Evolutionary conservation across 1,140 invertebrate species (phyloP).

Genomic region (Brachionus calyciflorus): DNA sequence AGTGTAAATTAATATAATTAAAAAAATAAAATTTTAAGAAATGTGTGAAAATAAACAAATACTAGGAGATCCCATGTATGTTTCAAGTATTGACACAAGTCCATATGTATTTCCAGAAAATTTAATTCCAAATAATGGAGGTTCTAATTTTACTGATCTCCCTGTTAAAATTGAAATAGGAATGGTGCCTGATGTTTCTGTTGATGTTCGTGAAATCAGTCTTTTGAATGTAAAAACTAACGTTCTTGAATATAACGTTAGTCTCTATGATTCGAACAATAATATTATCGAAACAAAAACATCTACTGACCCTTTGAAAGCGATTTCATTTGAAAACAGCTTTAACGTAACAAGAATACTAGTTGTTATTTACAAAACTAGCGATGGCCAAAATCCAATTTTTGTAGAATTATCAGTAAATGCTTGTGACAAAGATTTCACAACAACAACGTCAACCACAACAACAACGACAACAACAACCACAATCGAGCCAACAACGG

Average conservation of each 20-base stretch:
- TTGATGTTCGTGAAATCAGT: background rate
- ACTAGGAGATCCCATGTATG: background rate
- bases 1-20: background rate
- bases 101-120: slow-evolving; percentile 10
- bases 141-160: background rate
- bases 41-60: background rate
- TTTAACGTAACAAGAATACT: background rate
- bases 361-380: slow-evolving; percentile 12
- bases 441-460: background rate
- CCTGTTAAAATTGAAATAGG: background rate
- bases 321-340: background rate
- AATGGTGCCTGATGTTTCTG: background rate
- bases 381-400: background rate
- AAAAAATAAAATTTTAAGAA: too few relatives aligned
- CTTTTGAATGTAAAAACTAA: background rate
- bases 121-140: background rate
- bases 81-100: background rate
- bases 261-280: background rate
- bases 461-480: background rate
- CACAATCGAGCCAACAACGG: background rate
- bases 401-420: slow-evolving; percentile 1
- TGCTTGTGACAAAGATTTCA: background rate
- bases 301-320: too few relatives aligned
- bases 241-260: background rate
- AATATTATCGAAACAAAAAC: background rate